Evolutionary conservation across 1,140 invertebrate species (phyloP).

Genomic region (Cotesia chilonis): DNA sequence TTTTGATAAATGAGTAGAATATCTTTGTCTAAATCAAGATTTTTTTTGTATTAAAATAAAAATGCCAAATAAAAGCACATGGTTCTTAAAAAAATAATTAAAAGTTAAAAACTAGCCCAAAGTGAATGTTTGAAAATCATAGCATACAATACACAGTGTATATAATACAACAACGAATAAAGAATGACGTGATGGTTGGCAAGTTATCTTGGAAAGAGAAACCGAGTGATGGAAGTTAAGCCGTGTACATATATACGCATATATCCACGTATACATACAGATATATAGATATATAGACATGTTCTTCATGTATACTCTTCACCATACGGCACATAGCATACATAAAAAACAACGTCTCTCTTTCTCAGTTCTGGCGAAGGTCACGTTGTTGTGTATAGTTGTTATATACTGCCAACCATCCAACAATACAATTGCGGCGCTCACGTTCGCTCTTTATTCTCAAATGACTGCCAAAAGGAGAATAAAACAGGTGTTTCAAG

Average conservation of each 20-base stretch:
- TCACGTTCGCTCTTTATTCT: not conserved
- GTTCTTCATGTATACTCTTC: too few species aligned
- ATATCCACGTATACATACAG: not conserved
- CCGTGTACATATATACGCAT: not conserved
- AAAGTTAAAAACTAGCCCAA: too few species aligned
- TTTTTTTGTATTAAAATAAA: too few species aligned
- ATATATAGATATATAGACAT: not conserved
- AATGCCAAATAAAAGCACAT: too few species aligned
- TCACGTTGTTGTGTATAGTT: not conserved
- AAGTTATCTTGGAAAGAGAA: not conserved
- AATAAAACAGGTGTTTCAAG: constrained; percentile 9
- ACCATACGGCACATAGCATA: too few species aligned
- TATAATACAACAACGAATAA: not conserved
- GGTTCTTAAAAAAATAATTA: too few species aligned
- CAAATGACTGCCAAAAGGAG: constrained; percentile 4
- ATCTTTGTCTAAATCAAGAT: too few species aligned
- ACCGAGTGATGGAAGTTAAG: constrained; percentile 6
- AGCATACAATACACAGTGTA: too few species aligned
- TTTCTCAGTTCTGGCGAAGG: too few species aligned
- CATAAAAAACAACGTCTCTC: too few species aligned
- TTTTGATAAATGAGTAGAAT: too few species aligned
- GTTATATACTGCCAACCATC: not conserved
- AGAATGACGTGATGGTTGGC: constrained; percentile 8
- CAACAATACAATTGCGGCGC: not conserved
- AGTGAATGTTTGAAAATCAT: too few species aligned